A percentile compares a stretch with the other conserved stretches of the same genome.
Evolutionary conservation across 2,113 vertebrate genomes (phyloP).

Genomic region (Alethe diademata): DNA sequence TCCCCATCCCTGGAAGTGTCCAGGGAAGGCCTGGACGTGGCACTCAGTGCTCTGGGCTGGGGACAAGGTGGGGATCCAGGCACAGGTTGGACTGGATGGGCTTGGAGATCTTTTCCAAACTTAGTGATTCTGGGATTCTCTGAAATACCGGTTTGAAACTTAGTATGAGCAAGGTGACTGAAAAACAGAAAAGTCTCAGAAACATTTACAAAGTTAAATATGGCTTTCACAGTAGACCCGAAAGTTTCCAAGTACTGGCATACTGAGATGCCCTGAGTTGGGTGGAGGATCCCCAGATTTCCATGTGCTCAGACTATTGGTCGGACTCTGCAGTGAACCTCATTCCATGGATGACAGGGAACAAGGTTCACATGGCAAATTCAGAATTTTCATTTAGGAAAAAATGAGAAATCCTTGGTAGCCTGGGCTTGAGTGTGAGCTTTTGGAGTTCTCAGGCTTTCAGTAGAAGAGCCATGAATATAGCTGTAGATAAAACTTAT

Average conservation of each 20-base stretch:
- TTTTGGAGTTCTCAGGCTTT: background rate
- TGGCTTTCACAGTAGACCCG: background rate
- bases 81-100: background rate
- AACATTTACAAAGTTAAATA: background rate
- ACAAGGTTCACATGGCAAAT: background rate
- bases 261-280: background rate
- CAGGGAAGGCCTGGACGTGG: fast-evolving
- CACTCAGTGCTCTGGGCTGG: background rate
- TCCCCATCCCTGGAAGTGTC: fast-evolving
- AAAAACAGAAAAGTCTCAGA: background rate
- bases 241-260: background rate
- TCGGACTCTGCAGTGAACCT: background rate
- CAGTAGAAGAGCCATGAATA: background rate
- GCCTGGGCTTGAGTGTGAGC: background rate
- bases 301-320: background rate
- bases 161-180: background rate
- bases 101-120: background rate
- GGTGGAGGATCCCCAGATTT: background rate
- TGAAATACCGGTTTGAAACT: background rate
- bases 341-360: background rate
- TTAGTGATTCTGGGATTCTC: background rate
- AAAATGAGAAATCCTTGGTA: background rate
- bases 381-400: background rate
- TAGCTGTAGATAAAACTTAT: background rate
- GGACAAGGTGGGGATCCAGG: fast-evolving